phyloP scores from a whole-genome alignment of 2,888 invertebrate species.

The Gymnocheta viridis region DNA sequence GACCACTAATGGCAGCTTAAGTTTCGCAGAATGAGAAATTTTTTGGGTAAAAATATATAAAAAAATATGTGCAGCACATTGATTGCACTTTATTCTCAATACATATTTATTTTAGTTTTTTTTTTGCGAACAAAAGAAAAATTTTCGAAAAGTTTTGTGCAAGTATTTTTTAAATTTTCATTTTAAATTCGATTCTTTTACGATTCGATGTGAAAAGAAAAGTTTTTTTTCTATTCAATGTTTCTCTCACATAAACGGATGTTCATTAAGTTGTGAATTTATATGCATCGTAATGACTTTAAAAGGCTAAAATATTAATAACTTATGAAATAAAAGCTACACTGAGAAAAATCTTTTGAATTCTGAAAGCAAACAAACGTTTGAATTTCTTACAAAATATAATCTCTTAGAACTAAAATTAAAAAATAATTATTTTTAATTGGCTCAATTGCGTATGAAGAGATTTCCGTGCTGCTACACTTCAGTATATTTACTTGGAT shows the following conservation, averaged over 20 bases:
- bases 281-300: conserved; percentile 78
- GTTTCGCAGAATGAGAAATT: neutral
- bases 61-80: neutral
- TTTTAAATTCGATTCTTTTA: neutral
- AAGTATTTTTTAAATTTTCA: neutral
- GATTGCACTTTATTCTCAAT: neutral
- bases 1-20: conserved; percentile 23
- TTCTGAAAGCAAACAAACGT: neutral
- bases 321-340: conserved; percentile 52
- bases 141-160: neutral
- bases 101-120: neutral
- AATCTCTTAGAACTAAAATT: no score
- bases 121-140: neutral
- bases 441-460: no score
- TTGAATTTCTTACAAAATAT: neutral
- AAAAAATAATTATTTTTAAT: no score
- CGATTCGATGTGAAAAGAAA: neutral
- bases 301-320: conserved; percentile 70
- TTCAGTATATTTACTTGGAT: no score
- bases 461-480: no score
- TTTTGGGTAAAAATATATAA: no score
- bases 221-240: conserved; percentile 21
- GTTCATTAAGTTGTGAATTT: conserved; percentile 72
- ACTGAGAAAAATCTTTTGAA: neutral
- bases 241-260: neutral